phyloP scores from a whole-genome alignment of 1,140 invertebrate species.

The Penaeus japonicus region DNA sequence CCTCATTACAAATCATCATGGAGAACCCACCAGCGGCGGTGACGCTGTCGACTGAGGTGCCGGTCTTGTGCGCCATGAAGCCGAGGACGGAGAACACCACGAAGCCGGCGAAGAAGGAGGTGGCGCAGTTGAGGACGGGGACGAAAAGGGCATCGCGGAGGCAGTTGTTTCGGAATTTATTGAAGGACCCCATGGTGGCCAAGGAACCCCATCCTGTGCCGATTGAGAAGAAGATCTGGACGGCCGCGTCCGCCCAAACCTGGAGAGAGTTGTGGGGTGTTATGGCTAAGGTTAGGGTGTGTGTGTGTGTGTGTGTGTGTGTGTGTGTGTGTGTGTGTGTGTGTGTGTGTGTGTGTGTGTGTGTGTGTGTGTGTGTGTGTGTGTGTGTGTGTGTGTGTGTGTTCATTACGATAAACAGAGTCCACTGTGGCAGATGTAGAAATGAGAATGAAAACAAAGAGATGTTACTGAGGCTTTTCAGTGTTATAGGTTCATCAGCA shows the following conservation, averaged over 20 bases:
- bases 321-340: too few species aligned
- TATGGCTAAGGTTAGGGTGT: too few species aligned
- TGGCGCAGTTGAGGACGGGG: conserved; percentile 54
- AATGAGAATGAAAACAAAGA: too few species aligned
- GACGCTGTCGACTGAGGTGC: conserved; percentile 59
- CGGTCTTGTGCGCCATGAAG: conserved; percentile 77
- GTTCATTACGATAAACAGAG: too few species aligned
- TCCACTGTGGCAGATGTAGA: too few species aligned
- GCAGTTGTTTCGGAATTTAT: conserved; percentile 66
- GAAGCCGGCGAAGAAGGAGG: conserved; percentile 59
- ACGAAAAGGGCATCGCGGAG: conserved; percentile 54
- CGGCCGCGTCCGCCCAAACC: conserved; percentile 84
- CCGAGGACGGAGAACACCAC: conserved; percentile 68
- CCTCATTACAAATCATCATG: background rate
- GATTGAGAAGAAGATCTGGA: conserved; percentile 86
- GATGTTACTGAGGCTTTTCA: too few species aligned
- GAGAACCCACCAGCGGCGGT: conserved; percentile 45
- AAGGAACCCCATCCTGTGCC: conserved; percentile 85
- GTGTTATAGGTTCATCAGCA: too few species aligned
- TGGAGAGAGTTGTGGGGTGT: background rate
- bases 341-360: too few species aligned
- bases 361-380: too few species aligned
- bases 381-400: too few species aligned
- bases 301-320: too few species aligned
- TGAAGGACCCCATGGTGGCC: conserved; percentile 81